phyloP scores from a whole-genome alignment of 2,888 invertebrate species.

The Atrina japonica region DNA sequence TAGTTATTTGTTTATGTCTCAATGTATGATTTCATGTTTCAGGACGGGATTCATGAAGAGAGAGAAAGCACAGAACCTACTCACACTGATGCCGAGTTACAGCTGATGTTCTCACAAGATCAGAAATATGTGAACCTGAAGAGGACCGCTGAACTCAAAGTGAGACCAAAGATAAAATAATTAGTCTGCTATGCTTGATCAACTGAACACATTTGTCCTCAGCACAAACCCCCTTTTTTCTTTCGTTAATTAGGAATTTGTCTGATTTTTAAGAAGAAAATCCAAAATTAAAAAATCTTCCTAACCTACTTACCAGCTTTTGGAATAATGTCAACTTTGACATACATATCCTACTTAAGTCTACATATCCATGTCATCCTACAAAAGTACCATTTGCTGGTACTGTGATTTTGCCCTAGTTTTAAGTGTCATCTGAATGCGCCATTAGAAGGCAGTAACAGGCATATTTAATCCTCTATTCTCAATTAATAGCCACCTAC shows the following conservation, averaged over 20 bases:
- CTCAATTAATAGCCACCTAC: too few relatives aligned
- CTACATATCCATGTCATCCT: too few relatives aligned
- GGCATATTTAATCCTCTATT: too few relatives aligned
- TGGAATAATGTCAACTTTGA: too few relatives aligned
- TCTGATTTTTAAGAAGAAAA: too few relatives aligned
- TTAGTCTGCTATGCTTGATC: neutral
- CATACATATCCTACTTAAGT: too few relatives aligned
- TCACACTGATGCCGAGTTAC: conserved; percentile 89
- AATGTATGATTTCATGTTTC: conserved; percentile 24
- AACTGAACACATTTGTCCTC: neutral
- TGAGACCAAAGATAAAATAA: conserved; percentile 41
- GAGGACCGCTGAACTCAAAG: conserved; percentile 89
- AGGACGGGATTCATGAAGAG: conserved; percentile 83
- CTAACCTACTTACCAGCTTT: too few relatives aligned
- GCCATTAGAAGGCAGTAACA: too few relatives aligned
- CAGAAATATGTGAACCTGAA: conserved; percentile 94
- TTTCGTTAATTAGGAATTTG: neutral
- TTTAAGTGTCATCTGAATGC: too few relatives aligned
- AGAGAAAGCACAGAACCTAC: conserved; percentile 85
- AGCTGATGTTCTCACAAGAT: conserved; percentile 95
- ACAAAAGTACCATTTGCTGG: too few relatives aligned
- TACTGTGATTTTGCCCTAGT: too few relatives aligned
- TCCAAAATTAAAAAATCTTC: too few relatives aligned
- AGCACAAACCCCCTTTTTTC: neutral
- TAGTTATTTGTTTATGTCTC: neutral